Base-by-base conservation (phyloP, 2,797 vertebrate species). In the Dipus sagitta region DNA sequence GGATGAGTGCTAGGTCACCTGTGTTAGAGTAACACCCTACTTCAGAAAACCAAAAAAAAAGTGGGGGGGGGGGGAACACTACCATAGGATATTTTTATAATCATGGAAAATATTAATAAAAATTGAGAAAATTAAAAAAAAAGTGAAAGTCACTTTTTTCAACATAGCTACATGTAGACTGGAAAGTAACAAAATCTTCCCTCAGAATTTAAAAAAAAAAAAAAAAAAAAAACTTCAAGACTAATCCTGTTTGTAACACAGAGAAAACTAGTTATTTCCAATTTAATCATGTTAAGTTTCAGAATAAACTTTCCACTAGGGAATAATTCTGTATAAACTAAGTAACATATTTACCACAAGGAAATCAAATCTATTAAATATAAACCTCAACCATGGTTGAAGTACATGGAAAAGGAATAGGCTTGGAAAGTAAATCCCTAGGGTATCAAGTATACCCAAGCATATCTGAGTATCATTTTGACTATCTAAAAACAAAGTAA, bases 321-420 rank as follows among this genome's bases (percentile, higher is more conserved):
- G 30, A 94, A 64, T 60, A 94, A 90, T 86, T 95, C 30, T 90
- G 7, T 79, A 92, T 88, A 94, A 92, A 83, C 85, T 52, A 91
- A 94, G 3, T 92, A 60, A 78, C 71, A 23, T 93, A 92, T 85
- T 96, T 95, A 92, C 64, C 64, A 87, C 58, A 3, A 89, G 54
- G 86, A 95, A 91, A 62, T 78, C 58, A 90, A 91, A 65, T 94
- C 68, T 42, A 72, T 88, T 47, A 93, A 84, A 90, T 86, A 83
- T 93, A 89, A 92, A 38, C 86, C 58, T 93, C 71, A 94, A 67
- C 64, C 70, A 92, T 60, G 87, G 28, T 14, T 96, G 12, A 88
- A 92, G 58, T 64, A 77, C 80, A 89, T 80, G 47, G 32, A 80
- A 85, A 62, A 79, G 78, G 90, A 81, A 78, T 1, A 90, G n/a